A percentile compares a stretch with the other conserved stretches of the same genome.
Evolutionary conservation across 2,888 invertebrate genomes (phyloP).

Genomic region (Sialis lutaria): DNA sequence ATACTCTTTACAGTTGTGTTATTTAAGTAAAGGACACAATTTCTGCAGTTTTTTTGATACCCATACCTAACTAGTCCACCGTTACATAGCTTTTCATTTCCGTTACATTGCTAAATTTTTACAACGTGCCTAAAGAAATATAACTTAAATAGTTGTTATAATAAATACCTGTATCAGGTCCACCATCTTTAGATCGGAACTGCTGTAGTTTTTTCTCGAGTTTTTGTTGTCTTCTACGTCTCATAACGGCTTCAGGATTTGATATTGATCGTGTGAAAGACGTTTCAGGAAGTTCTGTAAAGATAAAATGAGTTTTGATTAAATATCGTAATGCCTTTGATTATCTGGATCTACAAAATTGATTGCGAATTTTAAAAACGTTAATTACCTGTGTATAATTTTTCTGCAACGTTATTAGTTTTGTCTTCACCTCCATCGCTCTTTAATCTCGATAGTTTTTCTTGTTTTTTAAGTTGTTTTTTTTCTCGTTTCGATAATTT

Average conservation of each 20-base stretch:
- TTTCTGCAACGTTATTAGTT: slow-evolving; percentile 69
- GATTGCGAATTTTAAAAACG: not conserved
- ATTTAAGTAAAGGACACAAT: too few species aligned
- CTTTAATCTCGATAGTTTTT: slow-evolving; percentile 66
- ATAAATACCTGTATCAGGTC: slow-evolving; percentile 66
- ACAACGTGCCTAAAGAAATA: not conserved
- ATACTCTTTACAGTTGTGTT: too few species aligned
- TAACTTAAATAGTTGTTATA: not conserved
- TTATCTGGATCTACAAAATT: not conserved
- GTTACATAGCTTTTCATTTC: too few species aligned
- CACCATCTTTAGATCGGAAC: slow-evolving; percentile 87
- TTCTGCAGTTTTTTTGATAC: too few species aligned
- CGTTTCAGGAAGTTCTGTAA: slow-evolving; percentile 84
- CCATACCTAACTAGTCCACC: too few species aligned
- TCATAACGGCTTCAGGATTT: slow-evolving; percentile 99
- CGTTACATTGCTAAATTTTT: too few species aligned
- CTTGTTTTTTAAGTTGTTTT: slow-evolving; percentile 92
- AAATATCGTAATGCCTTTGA: not conserved
- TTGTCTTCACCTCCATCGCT: slow-evolving; percentile 43
- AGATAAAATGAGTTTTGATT: slow-evolving; percentile 6
- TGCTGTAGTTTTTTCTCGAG: slow-evolving; percentile 91
- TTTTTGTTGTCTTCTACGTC: slow-evolving; percentile 88
- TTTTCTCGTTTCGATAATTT: slow-evolving; percentile 95
- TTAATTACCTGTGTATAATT: slow-evolving; percentile 63
- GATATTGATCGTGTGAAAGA: slow-evolving; percentile 98